Evolutionary conservation across 1,140 invertebrate genomes (phyloP).

Genomic region (Gyrodactylus bullatarudis): DNA sequence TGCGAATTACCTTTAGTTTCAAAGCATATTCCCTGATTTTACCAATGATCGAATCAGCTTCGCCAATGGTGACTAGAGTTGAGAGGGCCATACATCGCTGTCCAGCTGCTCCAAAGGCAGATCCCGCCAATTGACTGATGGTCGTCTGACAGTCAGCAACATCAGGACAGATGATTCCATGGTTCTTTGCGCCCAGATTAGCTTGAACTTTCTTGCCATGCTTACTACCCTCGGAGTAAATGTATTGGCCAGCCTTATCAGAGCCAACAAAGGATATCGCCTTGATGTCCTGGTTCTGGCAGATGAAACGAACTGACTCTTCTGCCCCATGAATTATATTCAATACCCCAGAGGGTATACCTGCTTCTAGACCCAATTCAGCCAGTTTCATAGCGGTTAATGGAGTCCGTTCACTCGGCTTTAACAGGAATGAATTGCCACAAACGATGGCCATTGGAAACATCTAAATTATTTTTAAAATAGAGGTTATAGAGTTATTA

Average conservation of each 20-base stretch:
- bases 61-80: constrained; percentile 77
- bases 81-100: constrained; percentile 94
- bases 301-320: constrained; percentile 74
- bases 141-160: constrained; percentile 71
- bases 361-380: constrained; percentile 51
- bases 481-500: not conserved
- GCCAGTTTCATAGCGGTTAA: constrained; percentile 71
- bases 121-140: constrained; percentile 39
- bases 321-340: constrained; percentile 84
- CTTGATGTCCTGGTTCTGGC: constrained; percentile 67
- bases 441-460: constrained; percentile 66
- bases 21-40: constrained; percentile 54
- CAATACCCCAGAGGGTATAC: constrained; percentile 59
- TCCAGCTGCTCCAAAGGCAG: constrained; percentile 54
- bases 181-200: constrained; percentile 97
- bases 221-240: constrained; percentile 54
- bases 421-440: constrained; percentile 38
- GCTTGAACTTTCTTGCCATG: constrained; percentile 80
- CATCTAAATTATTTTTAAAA: constrained; percentile 36
- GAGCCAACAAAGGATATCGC: constrained; percentile 95
- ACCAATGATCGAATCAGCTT: constrained; percentile 62
- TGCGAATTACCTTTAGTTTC: constrained; percentile 47
- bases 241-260: constrained; percentile 70
- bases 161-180: constrained; percentile 75
- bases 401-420: constrained; percentile 82